Base-by-base conservation (phyloP, 2,797 vertebrate species). In the Argya squamiceps region DNA sequence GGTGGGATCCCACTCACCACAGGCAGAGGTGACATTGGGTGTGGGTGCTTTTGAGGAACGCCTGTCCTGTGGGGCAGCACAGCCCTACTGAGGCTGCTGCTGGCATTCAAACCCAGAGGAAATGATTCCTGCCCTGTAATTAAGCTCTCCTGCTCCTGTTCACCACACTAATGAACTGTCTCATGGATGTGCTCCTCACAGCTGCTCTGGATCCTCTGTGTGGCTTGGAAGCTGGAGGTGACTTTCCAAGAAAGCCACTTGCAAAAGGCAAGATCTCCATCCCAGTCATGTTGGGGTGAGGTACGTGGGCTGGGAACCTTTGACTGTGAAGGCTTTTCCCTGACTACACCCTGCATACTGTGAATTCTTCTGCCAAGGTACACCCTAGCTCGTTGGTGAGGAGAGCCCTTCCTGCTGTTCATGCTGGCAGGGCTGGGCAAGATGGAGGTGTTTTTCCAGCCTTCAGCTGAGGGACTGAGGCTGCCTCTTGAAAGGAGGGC, bases 21-120 rank as follows among this genome's bases (percentile, higher is more conserved):
- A 1, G 67, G 36, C 32, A 56, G 13, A 73, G 69, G 53, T 6
- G 7, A 65, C 8, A 0, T 19, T 65, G 43, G 76, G 88, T 60
- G 60, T 0, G 0, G 64, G 62, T 1, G 3, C 37, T 68, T 52
- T 15, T 0, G 3, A 62, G 92, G 50, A 78, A 32, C 0, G 0
- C 20, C 50, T 53, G 50, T 68, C 77, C 63, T 0, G 0, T 30
- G 47, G 53, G 89, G 64, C 64, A 76, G 63, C 24, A 43, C 0
- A 0, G 68, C 43, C 67, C 67, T 0, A 3, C 62, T 0, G 12
- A 70, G 58, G 43, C 49, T 88, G 46, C 53, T 10, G 39, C 65
- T 65, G 68, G 15, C 71, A 84, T 69, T 37, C 3, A 1, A 37
- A 71, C 46, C 84, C 86, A 46, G 63, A 79, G 86, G 84, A 49